Evolutionary conservation across 2,113 vertebrate genomes (phyloP).

Genomic region (Rhea pennata): DNA sequence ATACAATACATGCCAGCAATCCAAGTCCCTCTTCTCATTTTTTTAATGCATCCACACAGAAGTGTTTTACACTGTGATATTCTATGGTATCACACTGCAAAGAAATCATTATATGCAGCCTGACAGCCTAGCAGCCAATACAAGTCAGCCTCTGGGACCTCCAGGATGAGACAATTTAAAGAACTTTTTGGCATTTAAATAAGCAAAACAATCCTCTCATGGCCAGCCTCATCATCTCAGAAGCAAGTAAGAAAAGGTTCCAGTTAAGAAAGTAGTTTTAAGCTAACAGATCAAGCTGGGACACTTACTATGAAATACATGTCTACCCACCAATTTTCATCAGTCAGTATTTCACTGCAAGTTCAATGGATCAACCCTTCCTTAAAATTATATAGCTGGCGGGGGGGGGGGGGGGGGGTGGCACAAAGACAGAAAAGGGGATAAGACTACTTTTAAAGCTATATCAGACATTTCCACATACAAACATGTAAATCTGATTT

Average conservation of each 20-base stretch:
- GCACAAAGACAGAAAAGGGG: background rate
- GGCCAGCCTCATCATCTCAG: fast-evolving
- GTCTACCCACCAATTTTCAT: fast-evolving
- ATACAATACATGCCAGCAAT: fast-evolving
- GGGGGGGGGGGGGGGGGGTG: fast-evolving
- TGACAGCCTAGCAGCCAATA: fast-evolving
- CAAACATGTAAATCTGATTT: fast-evolving
- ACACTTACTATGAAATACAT: fast-evolving
- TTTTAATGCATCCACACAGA: fast-evolving
- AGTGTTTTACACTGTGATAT: fast-evolving
- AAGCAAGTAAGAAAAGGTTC: background rate
- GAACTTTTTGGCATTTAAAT: background rate
- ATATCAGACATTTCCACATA: background rate
- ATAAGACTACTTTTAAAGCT: background rate
- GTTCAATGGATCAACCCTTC: too few relatives aligned
- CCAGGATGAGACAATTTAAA: fast-evolving
- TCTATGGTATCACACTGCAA: fast-evolving
- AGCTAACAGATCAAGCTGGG: fast-evolving
- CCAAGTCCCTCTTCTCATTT: background rate
- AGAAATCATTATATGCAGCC: fast-evolving
- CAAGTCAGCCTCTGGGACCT: fast-evolving
- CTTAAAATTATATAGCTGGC: background rate
- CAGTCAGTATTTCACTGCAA: too few relatives aligned
- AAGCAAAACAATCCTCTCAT: background rate
- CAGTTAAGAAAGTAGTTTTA: too few relatives aligned